Conservation (phyloP, 2,113 vertebrate species). For the Gyps fulvus region DNA sequence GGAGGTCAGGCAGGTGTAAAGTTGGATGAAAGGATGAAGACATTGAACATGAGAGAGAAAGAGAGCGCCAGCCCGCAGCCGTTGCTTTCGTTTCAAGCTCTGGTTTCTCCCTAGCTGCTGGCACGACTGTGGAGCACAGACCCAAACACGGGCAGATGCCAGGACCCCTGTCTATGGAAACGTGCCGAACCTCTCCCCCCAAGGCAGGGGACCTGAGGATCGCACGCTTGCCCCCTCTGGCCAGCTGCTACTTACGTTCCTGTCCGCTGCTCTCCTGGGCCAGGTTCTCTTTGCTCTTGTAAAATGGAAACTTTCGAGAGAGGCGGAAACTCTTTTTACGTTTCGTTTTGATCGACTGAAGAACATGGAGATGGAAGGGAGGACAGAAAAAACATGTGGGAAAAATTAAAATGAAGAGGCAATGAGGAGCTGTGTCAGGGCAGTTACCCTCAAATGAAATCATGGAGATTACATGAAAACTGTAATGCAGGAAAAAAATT, state of each 20-base stretch:
- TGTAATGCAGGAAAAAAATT: conserved; percentile 74
- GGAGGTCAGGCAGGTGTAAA: background rate
- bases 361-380: conserved; percentile 80
- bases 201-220: background rate
- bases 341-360: conserved; percentile 98
- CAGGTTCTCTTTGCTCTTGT: conserved; percentile 99
- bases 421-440: conserved; percentile 66
- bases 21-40: conserved; percentile 54
- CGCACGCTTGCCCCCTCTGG: conserved; percentile 46
- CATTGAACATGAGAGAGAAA: background rate
- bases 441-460: conserved; percentile 67
- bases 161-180: background rate
- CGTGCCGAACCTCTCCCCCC: background rate
- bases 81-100: background rate
- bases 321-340: conserved; percentile 99
- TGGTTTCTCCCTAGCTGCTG: background rate
- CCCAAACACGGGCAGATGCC: background rate
- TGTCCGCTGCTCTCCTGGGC: conserved; percentile 92
- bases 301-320: conserved; percentile 99
- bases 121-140: background rate
- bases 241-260: conserved; percentile 96
- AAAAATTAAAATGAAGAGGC: conserved; percentile 77
- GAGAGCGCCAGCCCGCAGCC: background rate
- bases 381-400: conserved; percentile 74
- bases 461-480: conserved; percentile 76